phyloP scores from a whole-genome alignment of 2,113 vertebrate species.

The Atrichornis clamosus region DNA sequence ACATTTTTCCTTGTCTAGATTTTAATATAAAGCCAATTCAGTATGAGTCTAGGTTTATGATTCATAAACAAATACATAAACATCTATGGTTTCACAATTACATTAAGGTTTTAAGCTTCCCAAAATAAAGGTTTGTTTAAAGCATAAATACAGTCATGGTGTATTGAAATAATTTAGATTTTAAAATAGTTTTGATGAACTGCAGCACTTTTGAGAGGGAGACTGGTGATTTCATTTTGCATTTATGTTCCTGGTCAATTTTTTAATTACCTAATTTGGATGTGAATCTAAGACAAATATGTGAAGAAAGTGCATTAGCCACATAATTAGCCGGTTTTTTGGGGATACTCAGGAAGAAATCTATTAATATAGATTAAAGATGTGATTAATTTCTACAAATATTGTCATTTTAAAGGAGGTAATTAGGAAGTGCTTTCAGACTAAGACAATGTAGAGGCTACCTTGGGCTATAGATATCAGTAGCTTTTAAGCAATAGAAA shows the following conservation, averaged over 20 bases:
- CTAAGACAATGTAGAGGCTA: not conserved
- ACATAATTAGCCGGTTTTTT: not conserved
- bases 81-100: not conserved
- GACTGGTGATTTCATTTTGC: not conserved
- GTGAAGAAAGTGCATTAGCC: not conserved
- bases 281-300: not conserved
- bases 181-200: not conserved
- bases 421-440: not conserved
- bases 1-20: not conserved
- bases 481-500: not conserved
- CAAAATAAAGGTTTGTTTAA: constrained; percentile 31
- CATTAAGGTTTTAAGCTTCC: not conserved
- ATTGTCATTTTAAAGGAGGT: not conserved
- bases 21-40: not conserved
- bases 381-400: not conserved
- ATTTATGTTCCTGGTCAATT: not conserved
- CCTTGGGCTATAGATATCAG: not conserved
- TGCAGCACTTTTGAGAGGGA: not conserved
- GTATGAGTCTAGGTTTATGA: not conserved
- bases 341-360: not conserved
- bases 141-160: not conserved
- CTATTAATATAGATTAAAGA: not conserved
- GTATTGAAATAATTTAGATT: not conserved
- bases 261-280: not conserved
- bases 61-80: not conserved